Base-by-base conservation (phyloP, 2,113 vertebrate genomes). In the Cettia cetti region DNA sequence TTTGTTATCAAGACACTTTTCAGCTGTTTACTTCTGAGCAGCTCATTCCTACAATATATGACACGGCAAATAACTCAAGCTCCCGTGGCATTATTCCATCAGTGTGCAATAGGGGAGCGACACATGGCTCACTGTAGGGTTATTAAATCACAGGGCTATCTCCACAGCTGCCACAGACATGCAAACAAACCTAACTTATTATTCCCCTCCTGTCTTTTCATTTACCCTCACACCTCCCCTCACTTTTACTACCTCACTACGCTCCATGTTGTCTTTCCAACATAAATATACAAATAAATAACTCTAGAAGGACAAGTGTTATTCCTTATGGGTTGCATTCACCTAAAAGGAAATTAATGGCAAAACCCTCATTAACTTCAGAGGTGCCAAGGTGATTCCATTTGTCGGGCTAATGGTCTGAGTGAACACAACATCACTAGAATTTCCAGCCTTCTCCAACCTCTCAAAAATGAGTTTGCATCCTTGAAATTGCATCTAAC, bases 141-240 rank as follows among this genome's bases (percentile, higher is more conserved):
- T 95, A 74, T 90, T 96, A 95, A 96, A 95, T 94, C 94, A 95
- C 61, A 77, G 15, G 17, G 16, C 40, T 91, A 74, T 82, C 81
- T 92, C 72, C 59, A 76, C 86, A 91, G 70, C 89, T 92, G 84
- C 75, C 89, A 94, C 0, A 88, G 21, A 59, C 87, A 80, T 63
- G 84, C 74, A 94, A 95, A 96, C 80, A 86, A 50, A 81, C 60
- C 14, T n/a, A 60, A 92, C 20, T 94, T 87, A 79, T 52, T 91
- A 64, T 61, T 19, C 53, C 60, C 39, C n/a, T 69, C 26, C 11
- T 23, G 2, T 27, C 66, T 88, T 70, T 50, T 22, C 64, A 49
- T 64, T 89, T 86, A 56, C 37, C 10, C 8, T 90, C 42, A n/a
- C 14, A 13, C 33, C 15, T 65, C 22, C 31, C 16, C 74, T 86